Evolutionary conservation across 2,113 vertebrate genomes (phyloP).

Genomic region (Elachura formosa): DNA sequence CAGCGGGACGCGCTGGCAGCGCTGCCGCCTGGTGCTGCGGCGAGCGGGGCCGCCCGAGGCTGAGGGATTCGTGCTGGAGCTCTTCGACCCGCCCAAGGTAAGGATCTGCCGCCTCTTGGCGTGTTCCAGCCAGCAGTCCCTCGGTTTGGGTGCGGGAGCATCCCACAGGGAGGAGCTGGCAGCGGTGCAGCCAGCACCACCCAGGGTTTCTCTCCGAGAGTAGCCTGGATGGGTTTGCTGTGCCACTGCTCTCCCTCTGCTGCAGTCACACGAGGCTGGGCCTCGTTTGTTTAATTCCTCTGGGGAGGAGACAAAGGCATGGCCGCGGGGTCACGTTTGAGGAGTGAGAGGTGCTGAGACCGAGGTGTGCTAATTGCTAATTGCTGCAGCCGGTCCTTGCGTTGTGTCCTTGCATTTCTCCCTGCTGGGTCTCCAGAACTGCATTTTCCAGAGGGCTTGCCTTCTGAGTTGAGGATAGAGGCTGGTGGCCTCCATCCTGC

Average conservation of each 20-base stretch:
- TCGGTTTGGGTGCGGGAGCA: rapidly evolving
- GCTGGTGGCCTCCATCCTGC: not conserved
- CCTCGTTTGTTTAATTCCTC: not conserved
- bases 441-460: not conserved
- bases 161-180: rapidly evolving
- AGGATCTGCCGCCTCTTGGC: not conserved
- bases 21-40: slow-evolving; percentile 87
- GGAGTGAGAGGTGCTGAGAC: not conserved
- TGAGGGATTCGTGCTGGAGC: slow-evolving; percentile 81
- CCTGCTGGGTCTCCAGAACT: not conserved
- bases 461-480: not conserved
- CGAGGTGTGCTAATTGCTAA: rapidly evolving
- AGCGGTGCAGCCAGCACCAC: rapidly evolving
- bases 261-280: not conserved
- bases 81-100: slow-evolving; percentile 97
- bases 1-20: slow-evolving; percentile 84
- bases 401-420: rapidly evolving
- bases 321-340: rapidly evolving
- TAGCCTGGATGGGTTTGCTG: not conserved
- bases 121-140: rapidly evolving
- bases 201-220: rapidly evolving
- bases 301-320: not conserved
- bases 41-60: slow-evolving; percentile 47
- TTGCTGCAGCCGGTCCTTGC: rapidly evolving
- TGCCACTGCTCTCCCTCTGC: not conserved